Conservation (phyloP, 2,113 vertebrate species). For the Todiramphus saurophagus region DNA sequence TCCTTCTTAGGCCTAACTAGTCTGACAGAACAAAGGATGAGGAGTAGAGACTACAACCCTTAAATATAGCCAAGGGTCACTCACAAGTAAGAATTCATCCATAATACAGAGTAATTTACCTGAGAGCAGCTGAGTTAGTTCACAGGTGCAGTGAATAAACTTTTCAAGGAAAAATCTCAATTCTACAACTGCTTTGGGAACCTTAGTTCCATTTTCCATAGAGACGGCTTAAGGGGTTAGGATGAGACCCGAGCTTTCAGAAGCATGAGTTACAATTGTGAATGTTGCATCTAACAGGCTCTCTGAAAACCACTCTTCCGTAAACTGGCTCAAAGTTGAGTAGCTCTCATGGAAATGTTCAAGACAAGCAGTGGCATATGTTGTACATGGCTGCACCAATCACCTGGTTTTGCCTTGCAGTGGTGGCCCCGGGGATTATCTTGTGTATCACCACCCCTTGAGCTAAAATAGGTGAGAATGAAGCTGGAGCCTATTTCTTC, state of each 20-base stretch:
- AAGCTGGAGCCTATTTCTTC: neutral
- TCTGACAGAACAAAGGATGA: fast-evolving
- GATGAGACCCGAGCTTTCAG: neutral
- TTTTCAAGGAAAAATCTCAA: neutral
- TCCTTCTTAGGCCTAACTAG: neutral
- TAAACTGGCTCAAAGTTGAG: neutral
- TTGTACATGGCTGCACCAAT: neutral
- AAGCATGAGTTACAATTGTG: neutral
- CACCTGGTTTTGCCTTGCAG: neutral
- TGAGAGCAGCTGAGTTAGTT: neutral
- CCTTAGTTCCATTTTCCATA: neutral
- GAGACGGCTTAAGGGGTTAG: neutral
- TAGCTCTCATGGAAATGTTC: fast-evolving
- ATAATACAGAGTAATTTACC: neutral
- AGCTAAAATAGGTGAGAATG: neutral
- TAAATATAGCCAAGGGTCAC: neutral
- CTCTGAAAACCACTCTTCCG: neutral
- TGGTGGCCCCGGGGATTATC: neutral
- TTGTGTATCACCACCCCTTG: neutral
- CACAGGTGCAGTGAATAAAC: neutral
- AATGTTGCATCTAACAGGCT: neutral
- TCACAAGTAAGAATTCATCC: neutral
- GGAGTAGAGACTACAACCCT: neutral
- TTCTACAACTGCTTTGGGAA: neutral
- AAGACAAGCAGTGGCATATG: neutral